A percentile compares a stretch with the other conserved stretches of the same genome.
phyloP scores from a whole-genome alignment of 2,113 vertebrate species.

The Heloderma charlesbogerti region DNA sequence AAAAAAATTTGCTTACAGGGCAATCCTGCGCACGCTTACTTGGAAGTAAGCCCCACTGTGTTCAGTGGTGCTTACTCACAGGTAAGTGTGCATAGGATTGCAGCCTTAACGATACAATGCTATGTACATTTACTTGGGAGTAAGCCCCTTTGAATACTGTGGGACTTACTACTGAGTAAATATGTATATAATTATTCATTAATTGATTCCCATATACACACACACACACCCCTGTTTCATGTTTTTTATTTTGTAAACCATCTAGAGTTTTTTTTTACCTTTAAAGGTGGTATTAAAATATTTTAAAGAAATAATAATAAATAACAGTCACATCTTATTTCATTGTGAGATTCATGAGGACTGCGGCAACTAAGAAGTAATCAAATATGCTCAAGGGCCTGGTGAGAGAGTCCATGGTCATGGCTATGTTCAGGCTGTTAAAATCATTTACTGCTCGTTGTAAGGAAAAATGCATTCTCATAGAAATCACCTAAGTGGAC shows the following conservation, averaged over 20 bases:
- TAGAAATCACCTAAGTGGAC: background rate
- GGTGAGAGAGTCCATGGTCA: background rate
- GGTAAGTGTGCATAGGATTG: too few relatives aligned
- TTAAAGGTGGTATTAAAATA: background rate
- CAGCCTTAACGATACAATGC: too few relatives aligned
- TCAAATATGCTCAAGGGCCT: background rate
- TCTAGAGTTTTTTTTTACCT: background rate
- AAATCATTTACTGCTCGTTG: background rate
- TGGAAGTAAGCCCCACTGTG: too few relatives aligned
- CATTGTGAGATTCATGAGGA: background rate
- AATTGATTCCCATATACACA: background rate
- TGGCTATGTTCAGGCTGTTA: background rate
- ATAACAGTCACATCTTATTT: background rate
- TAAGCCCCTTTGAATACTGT: too few relatives aligned
- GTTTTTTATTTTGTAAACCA: too few relatives aligned
- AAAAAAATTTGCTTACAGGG: background rate
- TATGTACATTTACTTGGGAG: too few relatives aligned
- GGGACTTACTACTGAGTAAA: too few relatives aligned
- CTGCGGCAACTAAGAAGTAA: background rate
- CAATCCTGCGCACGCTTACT: too few relatives aligned
- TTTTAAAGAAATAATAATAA: background rate
- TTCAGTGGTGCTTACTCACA: too few relatives aligned
- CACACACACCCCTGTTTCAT: too few relatives aligned
- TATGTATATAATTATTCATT: background rate
- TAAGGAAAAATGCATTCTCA: background rate